Evolutionary conservation across 1,140 invertebrate species (phyloP), one percentile per base, ranked within the genome.

Genomic region (Lanistes nyassanus): DNA sequence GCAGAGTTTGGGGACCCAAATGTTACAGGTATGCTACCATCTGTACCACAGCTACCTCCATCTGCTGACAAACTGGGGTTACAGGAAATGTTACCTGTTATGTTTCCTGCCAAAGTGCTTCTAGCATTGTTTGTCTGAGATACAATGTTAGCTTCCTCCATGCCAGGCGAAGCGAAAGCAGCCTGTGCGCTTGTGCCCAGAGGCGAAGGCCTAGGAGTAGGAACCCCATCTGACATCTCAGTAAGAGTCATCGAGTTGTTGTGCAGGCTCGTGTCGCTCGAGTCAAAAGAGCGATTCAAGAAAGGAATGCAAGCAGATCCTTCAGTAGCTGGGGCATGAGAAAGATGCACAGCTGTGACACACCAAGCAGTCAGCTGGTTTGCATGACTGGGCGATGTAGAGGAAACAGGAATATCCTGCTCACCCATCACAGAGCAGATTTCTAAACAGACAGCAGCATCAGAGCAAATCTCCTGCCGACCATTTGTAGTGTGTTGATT

Each of bases 341-440:
- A 37, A 42, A 47, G 68, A 39, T 70, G 68, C 13, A 70, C 9
- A 56, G 53, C 68, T 55, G 70, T 34, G 3, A 60, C 55, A 72
- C 3, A 9, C 56, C 56, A 60, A 23, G 29, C 56, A n/a, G 23
- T n/a, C 23, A 31, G 56, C 23, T 60, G 56, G 29, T 31, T 23
- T 23, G n/a, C n/a, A 23, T 11, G 56, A 23, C 9, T 31, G 23
- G 9, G 23, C 9, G 56, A 23, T 19, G 56, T 11, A 2, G 11
- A n/a, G 11, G 9, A 23, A 47, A 16, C 42, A 47, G 5, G 2
- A 6, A 47, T 16, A 47, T 47, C 42, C 5, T 6, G 42, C 39
- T 53, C 70, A 3, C 70, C 70, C n/a, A 55, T 72, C 55, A 72
- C 36, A 37, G 53, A 37, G 56, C 70, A 72, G 36, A 72, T 72